Evolutionary conservation across 2,113 vertebrate genomes (phyloP), one percentile per base, ranked within the genome.

Genomic region (Conger conger): DNA sequence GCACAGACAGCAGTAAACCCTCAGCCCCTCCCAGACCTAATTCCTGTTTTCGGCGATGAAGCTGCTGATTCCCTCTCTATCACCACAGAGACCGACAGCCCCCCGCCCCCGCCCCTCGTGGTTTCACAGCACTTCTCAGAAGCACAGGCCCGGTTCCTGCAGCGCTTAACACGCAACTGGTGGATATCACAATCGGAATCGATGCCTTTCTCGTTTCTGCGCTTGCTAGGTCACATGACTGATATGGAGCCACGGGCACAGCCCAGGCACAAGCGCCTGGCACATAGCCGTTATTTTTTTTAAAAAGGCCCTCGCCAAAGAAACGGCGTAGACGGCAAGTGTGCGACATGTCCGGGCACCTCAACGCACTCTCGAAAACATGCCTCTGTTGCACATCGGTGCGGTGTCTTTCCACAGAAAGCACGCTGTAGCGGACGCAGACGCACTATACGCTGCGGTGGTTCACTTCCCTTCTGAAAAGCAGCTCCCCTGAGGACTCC

Each of bases 101-200:
- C 2, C 76, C 17, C 36, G 9, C 78, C 2, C 11, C 83, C 84
- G 38, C 30, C 76, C 1, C 76, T 4, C 35, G 84, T 2, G 84
- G 87, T 91, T 91, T 92, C 82, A 86, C 35, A 80, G 38, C 85
- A 86, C 86, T 89, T 91, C 88, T 92, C 82, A 91, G 90, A 91
- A 91, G 0, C 83, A 86, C 82, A 80, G 45, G 92, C 91, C 89
- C 84, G 89, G 83, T 81, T 15, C 79, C 76, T 83, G 76, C 76
- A 83, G 63, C 20, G 16, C 11, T 81, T 53, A 36, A 37, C 73
- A 53, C 37, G 20, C 33, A 82, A 8, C 36, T 40, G 18, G 33
- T 76, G 54, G 18, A 38, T 84, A 38, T 63, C 37, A 78, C 81
- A 45, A 18, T 42, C 80, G 45, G 13, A 81, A 76, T 80, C 50